Base-by-base conservation (phyloP, 2,113 vertebrate genomes). In the Cairina moschata region DNA sequence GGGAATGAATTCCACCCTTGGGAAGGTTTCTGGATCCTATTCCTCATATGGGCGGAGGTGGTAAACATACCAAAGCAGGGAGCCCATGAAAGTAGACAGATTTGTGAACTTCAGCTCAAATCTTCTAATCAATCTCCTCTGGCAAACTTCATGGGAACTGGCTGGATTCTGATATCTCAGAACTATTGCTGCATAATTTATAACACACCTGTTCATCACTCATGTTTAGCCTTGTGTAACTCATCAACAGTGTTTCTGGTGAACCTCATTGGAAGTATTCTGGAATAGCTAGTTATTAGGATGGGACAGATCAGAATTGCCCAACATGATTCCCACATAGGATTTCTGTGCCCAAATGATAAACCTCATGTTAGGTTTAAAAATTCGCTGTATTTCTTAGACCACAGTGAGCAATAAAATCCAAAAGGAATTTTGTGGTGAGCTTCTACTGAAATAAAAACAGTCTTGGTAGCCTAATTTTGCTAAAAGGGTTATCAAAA, bases 201-300 rank as follows among this genome's bases (percentile, higher is more conserved):
- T 48, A 92, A 60, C 76, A 69, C 59, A 18, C 22, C 15, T 77
- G 76, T 38, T 79, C 46, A 38, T 75, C 88, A 56, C 46, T 60
- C 76, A 28, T 29, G 0, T 18, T 42, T 28, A 80, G 20, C 82
- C 88, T 93, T 93, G 94, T 90, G 93, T 22, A 94, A 91, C 1
- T 4, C 44, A 62, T 3, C 67, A 85, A 7, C 59, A 78, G 4
- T 72, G 5, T 72, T 71, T 46, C 6, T 78, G 88, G 77, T 72
- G 75, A 92, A 79, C 86, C 90, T 44, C 79, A 34, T 16, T 81
- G 76, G 77, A n/a, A 55, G 36, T 52, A 14, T 44, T 78, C 87
- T 88, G 82, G 52, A 95, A 63, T 1, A 56, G 38, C 62, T 20
- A 11, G 26, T 52, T 54, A 58, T 10, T 46, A 46, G 50, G 17